phyloP scores from a whole-genome alignment of 2,113 vertebrate genomes.

The Mesocricetus auratus region DNA sequence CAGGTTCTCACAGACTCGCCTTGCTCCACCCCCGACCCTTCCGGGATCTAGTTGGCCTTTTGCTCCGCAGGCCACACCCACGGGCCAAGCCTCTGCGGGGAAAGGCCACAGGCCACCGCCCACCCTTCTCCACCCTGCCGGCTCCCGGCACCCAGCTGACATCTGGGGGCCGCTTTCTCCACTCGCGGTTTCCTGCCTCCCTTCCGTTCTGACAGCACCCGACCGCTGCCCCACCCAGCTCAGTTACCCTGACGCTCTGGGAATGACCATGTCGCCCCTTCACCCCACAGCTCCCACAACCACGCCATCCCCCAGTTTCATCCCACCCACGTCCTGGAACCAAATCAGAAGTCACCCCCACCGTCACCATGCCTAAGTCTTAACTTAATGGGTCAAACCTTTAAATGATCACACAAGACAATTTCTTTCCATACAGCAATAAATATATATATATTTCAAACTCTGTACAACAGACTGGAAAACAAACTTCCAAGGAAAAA shows the following conservation, averaged over 20 bases:
- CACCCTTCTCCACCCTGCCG: slow-evolving; percentile 44
- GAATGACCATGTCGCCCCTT: slow-evolving; percentile 50
- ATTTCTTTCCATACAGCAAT: slow-evolving; percentile 82
- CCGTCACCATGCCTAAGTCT: slow-evolving; percentile 72
- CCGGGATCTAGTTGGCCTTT: not conserved
- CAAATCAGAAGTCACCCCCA: slow-evolving; percentile 37
- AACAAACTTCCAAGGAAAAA: slow-evolving; percentile 72
- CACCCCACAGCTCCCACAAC: not conserved
- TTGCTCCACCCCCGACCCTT: not conserved
- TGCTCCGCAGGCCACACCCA: not conserved
- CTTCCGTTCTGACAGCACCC: slow-evolving; percentile 77
- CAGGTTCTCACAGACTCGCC: rapidly evolving
- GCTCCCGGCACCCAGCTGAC: slow-evolving; percentile 75
- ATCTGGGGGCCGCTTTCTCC: slow-evolving; percentile 80
- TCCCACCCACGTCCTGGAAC: not conserved
- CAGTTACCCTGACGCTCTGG: slow-evolving; percentile 56
- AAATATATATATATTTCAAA: slow-evolving; percentile 82
- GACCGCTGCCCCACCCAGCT: slow-evolving; percentile 78
- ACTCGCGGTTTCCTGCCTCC: slow-evolving; percentile 81
- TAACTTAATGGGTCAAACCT: slow-evolving; percentile 85
- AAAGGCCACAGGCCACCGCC: slow-evolving; percentile 26
- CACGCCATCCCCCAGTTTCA: not conserved
- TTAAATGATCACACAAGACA: slow-evolving; percentile 81
- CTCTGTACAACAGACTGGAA: slow-evolving; percentile 78
- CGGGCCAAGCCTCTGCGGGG: slow-evolving; percentile 55